Conservation (phyloP, 2,888 invertebrate genomes). For the Sepiola atlantica region DNA sequence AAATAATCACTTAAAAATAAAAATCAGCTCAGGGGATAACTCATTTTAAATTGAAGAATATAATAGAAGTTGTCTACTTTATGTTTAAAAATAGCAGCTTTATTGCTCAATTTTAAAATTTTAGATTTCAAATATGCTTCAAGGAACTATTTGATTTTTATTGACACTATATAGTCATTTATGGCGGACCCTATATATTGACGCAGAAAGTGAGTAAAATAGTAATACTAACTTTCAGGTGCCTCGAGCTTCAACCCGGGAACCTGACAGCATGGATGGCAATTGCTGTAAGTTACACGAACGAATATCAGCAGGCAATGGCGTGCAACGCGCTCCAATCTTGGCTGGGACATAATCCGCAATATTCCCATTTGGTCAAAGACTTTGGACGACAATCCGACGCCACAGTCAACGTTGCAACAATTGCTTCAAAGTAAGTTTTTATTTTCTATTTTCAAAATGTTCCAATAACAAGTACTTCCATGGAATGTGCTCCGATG, state of each 20-base stretch:
- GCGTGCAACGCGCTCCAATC: slow-evolving; percentile 86
- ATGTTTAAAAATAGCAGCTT: too few species aligned
- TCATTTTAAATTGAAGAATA: too few species aligned
- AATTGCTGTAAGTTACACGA: slow-evolving; percentile 94
- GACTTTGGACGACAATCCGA: slow-evolving; percentile 35
- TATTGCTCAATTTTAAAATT: too few species aligned
- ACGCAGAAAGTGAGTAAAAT: not conserved
- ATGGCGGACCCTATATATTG: not conserved
- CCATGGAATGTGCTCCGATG: too few species aligned
- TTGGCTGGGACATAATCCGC: slow-evolving; percentile 82
- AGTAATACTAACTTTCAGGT: slow-evolving; percentile 73
- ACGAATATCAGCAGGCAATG: slow-evolving; percentile 93
- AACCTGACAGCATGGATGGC: slow-evolving; percentile 91
- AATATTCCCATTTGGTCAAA: slow-evolving; percentile 84
- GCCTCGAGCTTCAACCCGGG: slow-evolving; percentile 85
- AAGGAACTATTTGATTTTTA: too few species aligned
- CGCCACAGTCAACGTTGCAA: slow-evolving; percentile 58
- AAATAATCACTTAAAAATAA: too few species aligned
- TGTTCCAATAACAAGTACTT: too few species aligned
- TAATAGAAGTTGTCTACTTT: too few species aligned
- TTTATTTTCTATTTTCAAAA: too few species aligned
- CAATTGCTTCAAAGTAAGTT: slow-evolving; percentile 70
- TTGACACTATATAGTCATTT: too few species aligned
- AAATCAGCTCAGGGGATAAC: too few species aligned
- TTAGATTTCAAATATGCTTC: too few species aligned